Evolutionary conservation across 2,797 vertebrate species (phyloP).

Genomic region (Carcharodon carcharias): DNA sequence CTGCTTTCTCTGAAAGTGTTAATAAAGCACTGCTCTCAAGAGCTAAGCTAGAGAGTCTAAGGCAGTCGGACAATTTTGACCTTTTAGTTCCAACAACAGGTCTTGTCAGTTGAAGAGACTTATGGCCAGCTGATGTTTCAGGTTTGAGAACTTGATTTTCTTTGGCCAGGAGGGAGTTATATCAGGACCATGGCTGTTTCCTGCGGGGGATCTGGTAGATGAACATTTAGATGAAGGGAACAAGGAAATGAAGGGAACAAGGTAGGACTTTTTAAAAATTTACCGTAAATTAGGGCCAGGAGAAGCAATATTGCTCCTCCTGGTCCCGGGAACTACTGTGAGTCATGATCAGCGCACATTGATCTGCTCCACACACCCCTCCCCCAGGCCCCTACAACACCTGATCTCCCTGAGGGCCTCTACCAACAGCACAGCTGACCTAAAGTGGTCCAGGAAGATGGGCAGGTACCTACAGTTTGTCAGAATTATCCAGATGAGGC

Average conservation of each 20-base stretch:
- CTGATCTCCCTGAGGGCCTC: no score
- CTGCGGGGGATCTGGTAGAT: neutral
- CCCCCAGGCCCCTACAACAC: no score
- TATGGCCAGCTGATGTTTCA: neutral
- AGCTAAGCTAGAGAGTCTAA: neutral
- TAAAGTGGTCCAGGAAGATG: neutral
- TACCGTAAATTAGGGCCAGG: neutral
- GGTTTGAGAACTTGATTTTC: neutral
- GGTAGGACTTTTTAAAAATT: neutral
- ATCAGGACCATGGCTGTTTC: neutral
- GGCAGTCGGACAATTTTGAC: neutral
- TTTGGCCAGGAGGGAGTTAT: neutral
- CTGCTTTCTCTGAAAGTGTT: neutral
- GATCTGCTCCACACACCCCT: no score
- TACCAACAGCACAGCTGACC: no score
- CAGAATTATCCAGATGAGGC: neutral
- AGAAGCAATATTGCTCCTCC: no score
- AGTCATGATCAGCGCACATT: no score
- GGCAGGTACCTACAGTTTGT: neutral
- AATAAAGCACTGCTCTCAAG: neutral
- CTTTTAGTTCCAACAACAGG: neutral
- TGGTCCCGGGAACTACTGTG: no score
- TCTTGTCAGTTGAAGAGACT: neutral
- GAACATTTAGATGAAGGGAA: neutral
- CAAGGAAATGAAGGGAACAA: no score